A percentile compares a stretch with the other conserved stretches of the same genome.
These are phyloP conservation scores for Drosophila quinaria DNA, from an alignment of 2,888 invertebrate species.

Conservation along the genomic window DNA sequence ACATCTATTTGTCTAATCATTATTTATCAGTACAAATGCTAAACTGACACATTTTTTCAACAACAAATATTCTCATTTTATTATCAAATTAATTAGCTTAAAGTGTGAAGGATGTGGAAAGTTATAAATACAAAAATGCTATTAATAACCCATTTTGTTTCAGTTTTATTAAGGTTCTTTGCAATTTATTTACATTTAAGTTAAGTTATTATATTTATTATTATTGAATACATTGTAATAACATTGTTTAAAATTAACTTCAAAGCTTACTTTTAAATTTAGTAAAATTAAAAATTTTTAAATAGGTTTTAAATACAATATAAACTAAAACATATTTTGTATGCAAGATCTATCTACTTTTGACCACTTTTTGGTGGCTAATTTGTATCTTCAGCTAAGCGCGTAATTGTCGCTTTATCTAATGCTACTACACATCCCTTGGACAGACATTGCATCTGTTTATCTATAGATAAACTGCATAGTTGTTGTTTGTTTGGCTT, in stretches of 20 bases:
- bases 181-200: too few species aligned
- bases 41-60: slow-evolving; percentile 5
- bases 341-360: not conserved
- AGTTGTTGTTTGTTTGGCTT: slow-evolving; percentile 54
- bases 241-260: too few species aligned
- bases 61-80: slow-evolving; percentile 7
- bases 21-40: slow-evolving; percentile 33
- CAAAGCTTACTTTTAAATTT: too few species aligned
- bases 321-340: not conserved
- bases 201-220: too few species aligned
- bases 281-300: not conserved
- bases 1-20: slow-evolving; percentile 51
- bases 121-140: not conserved
- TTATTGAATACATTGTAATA: too few species aligned
- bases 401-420: slow-evolving; percentile 4
- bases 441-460: slow-evolving; percentile 35
- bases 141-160: not conserved
- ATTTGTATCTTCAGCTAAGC: slow-evolving; percentile 20
- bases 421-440: slow-evolving; percentile 50
- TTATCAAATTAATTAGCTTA: not conserved
- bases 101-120: not conserved
- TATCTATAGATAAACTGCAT: slow-evolving; percentile 49
- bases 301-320: not conserved
- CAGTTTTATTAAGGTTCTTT: too few species aligned
- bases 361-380: not conserved